A percentile compares a stretch with the other conserved stretches of the same genome.
These are phyloP conservation scores for Premnoplex brunnescens DNA, from an alignment of 2,797 vertebrate genomes.

Conservation along the genomic window DNA sequence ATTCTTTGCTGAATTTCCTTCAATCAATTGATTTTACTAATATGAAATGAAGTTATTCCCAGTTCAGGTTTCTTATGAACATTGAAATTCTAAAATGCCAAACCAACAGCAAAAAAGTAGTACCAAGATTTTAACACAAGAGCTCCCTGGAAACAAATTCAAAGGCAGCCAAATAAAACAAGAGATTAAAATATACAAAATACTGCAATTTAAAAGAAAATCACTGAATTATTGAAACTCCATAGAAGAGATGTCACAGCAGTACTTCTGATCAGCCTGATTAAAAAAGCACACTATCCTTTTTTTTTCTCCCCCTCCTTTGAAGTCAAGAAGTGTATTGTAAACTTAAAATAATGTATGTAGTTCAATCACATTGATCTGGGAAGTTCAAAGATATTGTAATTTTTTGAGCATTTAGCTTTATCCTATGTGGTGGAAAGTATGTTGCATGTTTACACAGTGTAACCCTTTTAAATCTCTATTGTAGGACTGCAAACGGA, in stretches of 20 bases:
- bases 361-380: constrained; percentile 26
- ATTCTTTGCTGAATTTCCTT: background rate
- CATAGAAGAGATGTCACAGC: background rate
- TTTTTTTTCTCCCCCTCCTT: background rate
- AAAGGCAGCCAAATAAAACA: constrained; percentile 43
- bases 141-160: constrained; percentile 25
- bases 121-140: background rate
- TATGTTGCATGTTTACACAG: background rate
- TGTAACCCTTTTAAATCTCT: background rate
- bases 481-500: background rate
- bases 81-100: background rate
- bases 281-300: background rate
- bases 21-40: background rate
- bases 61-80: background rate
- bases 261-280: constrained; percentile 21
- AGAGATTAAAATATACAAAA: constrained; percentile 58
- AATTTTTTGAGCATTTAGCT: constrained; percentile 3
- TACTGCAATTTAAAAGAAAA: constrained; percentile 47
- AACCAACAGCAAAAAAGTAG: background rate
- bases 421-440: background rate
- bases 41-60: background rate
- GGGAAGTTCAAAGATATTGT: constrained; percentile 10
- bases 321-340: constrained; percentile 34
- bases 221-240: constrained; percentile 51
- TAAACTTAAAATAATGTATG: constrained; percentile 32